A percentile compares a stretch with the other conserved stretches of the same genome.
Evolutionary conservation across 2,888 invertebrate species (phyloP).

Genomic region (Aporophyla lueneburgensis): DNA sequence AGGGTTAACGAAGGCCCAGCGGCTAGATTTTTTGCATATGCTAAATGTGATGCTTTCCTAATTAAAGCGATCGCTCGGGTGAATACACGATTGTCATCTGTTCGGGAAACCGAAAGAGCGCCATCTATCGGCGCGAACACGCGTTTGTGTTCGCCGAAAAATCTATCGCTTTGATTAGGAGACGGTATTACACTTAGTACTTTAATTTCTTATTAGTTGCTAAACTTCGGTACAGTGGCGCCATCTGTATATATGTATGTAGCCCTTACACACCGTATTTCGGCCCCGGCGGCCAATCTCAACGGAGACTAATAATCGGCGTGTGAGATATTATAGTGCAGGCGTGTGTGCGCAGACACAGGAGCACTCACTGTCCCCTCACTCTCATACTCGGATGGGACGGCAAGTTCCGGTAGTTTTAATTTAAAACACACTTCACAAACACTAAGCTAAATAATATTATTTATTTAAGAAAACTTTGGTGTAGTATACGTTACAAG

Average conservation of each 20-base stretch:
- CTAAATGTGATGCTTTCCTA: no score
- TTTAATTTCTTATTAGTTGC: not conserved
- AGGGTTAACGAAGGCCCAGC: no score
- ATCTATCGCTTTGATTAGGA: not conserved
- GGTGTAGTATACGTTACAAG: slow-evolving; percentile 43
- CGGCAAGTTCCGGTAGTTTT: not conserved
- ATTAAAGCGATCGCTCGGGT: not conserved
- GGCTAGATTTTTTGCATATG: no score
- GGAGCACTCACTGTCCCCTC: no score
- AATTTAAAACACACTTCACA: slow-evolving; percentile 14
- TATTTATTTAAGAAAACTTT: slow-evolving; percentile 44
- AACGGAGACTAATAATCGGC: no score
- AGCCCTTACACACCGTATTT: no score
- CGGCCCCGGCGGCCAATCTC: no score
- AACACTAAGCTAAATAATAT: slow-evolving; percentile 25
- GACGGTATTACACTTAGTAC: not conserved
- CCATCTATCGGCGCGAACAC: not conserved
- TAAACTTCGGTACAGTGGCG: slow-evolving; percentile 6
- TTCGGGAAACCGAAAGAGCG: not conserved
- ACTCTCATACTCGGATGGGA: no score
- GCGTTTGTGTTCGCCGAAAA: not conserved
- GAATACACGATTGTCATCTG: not conserved
- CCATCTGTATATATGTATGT: slow-evolving; percentile 1
- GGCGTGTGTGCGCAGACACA: no score
- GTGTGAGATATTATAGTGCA: no score